A percentile compares a stretch with the other conserved stretches of the same genome.
Evolutionary conservation across 2,113 vertebrate genomes (phyloP).

Genomic region (Sorex fumeus): DNA sequence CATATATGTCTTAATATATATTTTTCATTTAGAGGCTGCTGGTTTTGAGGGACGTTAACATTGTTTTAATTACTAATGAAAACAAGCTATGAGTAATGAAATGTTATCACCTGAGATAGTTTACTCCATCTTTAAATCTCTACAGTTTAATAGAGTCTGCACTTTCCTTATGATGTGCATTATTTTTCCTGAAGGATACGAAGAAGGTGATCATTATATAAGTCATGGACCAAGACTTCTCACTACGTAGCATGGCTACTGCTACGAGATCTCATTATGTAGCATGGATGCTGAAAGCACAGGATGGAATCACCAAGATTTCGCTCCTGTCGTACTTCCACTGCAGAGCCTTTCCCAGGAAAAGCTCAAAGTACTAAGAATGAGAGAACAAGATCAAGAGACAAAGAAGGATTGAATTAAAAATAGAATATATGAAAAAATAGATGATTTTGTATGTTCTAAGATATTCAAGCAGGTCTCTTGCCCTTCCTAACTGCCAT

Average conservation of each 20-base stretch:
- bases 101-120: conserved; percentile 39
- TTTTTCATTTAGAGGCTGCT: neutral
- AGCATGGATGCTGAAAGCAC: conserved; percentile 38
- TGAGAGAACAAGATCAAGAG: neutral
- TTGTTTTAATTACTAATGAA: conserved; percentile 62
- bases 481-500: neutral
- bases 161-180: conserved; percentile 32
- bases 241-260: conserved; percentile 56
- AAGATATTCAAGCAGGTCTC: neutral
- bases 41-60: conserved; percentile 13
- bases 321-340: conserved; percentile 61
- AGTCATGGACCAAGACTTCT: conserved; percentile 49
- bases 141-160: conserved; percentile 28
- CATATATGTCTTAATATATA: conserved; percentile 26
- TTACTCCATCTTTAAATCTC: conserved; percentile 23
- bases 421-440: neutral
- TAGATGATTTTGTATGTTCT: neutral
- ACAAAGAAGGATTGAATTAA: neutral
- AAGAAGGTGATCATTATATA: conserved; percentile 42
- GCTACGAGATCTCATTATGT: conserved; percentile 43
- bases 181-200: conserved; percentile 35
- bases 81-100: conserved; percentile 75
- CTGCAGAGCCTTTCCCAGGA: conserved; percentile 10
- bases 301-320: neutral
- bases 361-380: neutral